Conservation (phyloP, 2,797 vertebrate genomes). For the Oryzias dopingdopingensis region DNA sequence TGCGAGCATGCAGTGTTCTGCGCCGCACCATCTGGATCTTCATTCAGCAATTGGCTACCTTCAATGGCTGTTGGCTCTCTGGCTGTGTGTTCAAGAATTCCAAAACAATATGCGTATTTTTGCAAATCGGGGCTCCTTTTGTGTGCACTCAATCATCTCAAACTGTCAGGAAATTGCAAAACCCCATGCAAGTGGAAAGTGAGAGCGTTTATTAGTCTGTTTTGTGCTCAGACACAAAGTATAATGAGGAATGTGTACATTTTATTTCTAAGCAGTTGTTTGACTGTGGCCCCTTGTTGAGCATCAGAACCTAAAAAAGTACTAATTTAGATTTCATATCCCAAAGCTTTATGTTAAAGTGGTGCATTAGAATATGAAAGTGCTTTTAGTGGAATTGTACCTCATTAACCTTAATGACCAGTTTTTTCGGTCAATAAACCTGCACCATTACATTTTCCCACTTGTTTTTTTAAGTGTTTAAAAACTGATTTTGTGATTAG, state of each 20-base stretch:
- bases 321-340: conserved; percentile 13
- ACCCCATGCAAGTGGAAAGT: conserved; percentile 7
- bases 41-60: conserved; percentile 7
- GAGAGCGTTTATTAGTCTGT: background rate
- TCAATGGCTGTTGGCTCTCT: conserved; percentile 3
- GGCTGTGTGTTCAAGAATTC: conserved; percentile 17
- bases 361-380: conserved; percentile 11
- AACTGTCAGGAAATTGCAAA: conserved; percentile 7
- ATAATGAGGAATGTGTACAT: no score
- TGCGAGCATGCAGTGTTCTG: conserved; percentile 17
- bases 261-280: no score
- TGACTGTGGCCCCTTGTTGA: no score
- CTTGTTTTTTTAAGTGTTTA: conserved; percentile 1
- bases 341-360: conserved; percentile 22
- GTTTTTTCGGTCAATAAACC: conserved; percentile 8
- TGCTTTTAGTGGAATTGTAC: conserved; percentile 1
- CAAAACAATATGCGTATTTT: conserved; percentile 17
- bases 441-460: conserved; percentile 9
- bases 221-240: conserved; percentile 9
- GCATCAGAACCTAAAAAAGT: background rate
- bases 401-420: background rate
- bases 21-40: conserved; percentile 31
- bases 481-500: conserved; percentile 6
- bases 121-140: conserved; percentile 13
- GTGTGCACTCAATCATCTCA: conserved; percentile 4